Conservation (phyloP, 2,113 vertebrate genomes). For the Nesogale talazaci region DNA sequence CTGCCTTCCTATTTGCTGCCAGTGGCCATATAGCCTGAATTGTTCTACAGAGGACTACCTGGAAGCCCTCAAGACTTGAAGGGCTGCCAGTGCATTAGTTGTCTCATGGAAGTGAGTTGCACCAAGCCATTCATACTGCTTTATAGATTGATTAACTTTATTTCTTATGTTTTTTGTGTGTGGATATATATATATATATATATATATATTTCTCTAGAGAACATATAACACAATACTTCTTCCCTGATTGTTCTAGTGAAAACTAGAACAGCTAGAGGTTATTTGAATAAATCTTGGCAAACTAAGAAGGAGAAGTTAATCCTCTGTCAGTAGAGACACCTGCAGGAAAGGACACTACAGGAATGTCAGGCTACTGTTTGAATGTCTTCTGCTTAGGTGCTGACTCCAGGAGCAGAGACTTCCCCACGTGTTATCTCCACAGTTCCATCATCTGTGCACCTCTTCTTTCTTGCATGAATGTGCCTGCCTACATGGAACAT, state of each 20-base stretch:
- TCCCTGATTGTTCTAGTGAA: not conserved
- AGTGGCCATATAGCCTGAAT: too few species aligned
- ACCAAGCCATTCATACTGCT: too few species aligned
- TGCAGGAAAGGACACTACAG: not conserved
- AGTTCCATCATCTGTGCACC: too few species aligned
- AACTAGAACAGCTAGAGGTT: not conserved
- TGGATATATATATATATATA: not conserved
- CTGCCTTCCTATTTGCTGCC: too few species aligned
- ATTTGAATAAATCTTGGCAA: not conserved
- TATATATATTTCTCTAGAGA: too few species aligned
- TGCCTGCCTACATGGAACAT: not conserved
- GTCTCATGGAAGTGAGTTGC: too few species aligned
- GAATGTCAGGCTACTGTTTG: not conserved
- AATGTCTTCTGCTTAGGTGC: not conserved
- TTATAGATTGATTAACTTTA: too few species aligned
- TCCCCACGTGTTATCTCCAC: not conserved
- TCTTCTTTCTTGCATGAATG: too few species aligned
- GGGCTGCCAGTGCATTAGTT: too few species aligned
- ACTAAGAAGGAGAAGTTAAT: not conserved
- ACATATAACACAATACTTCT: not conserved
- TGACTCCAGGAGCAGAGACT: not conserved
- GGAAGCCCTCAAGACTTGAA: too few species aligned
- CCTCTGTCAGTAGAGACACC: not conserved
- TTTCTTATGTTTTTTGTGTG: too few species aligned
- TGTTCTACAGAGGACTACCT: too few species aligned